Percentiles rank a stretch among this genome's conserved stretches.
phyloP scores from a whole-genome alignment of 2,797 vertebrate genomes.

The Sebastiscus tertius region DNA sequence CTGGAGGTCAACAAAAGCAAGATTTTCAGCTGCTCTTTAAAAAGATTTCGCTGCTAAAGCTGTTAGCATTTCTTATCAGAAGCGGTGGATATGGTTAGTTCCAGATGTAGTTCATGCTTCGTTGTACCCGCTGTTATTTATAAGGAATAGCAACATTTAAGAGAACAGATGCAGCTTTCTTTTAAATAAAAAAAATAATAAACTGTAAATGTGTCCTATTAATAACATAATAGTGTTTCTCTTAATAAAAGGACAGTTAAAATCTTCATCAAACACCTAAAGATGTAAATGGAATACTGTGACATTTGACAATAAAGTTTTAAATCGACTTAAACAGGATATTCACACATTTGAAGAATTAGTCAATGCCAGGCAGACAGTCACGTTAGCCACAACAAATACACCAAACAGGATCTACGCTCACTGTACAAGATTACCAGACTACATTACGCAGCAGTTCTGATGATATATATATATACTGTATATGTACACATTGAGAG shows the following conservation, averaged over 20 bases:
- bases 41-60: neutral
- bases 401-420: slow-evolving; percentile 22
- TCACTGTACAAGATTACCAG: slow-evolving; percentile 43
- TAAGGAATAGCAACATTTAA: neutral
- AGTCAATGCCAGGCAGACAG: slow-evolving; percentile 26
- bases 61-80: neutral
- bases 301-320: neutral
- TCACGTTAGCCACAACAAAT: slow-evolving; percentile 44
- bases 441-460: slow-evolving; percentile 31
- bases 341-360: slow-evolving; percentile 4
- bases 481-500: slow-evolving; percentile 21
- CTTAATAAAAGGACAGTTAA: neutral
- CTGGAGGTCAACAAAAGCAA: neutral
- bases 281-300: neutral
- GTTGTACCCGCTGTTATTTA: neutral
- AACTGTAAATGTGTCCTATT: neutral
- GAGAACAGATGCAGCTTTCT: neutral
- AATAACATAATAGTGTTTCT: neutral
- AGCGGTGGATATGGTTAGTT: neutral
- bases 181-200: neutral
- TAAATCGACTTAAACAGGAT: neutral
- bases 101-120: neutral
- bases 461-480: slow-evolving; percentile 22
- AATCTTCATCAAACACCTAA: neutral
- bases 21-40: neutral